Evolutionary conservation across 2,888 invertebrate species (phyloP).

Genomic region (Drosophila histrio): DNA sequence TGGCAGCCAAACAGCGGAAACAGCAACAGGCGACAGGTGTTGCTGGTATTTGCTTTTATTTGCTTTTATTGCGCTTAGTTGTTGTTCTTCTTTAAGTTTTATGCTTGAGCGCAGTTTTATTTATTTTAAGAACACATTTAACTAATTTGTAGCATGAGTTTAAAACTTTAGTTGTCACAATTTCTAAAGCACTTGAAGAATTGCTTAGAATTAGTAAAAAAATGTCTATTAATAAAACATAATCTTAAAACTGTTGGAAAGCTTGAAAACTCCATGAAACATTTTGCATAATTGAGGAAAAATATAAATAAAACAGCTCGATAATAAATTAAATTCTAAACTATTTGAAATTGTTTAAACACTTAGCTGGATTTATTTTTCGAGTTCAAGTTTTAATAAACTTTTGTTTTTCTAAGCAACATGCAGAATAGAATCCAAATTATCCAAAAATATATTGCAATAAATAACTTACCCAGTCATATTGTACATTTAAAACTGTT

Average conservation of each 20-base stretch:
- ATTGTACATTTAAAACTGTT: too few relatives aligned
- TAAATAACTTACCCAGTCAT: too few relatives aligned
- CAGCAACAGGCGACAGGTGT: slow-evolving; percentile 57
- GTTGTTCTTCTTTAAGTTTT: background rate
- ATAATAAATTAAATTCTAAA: background rate
- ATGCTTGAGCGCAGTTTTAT: background rate
- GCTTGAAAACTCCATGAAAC: background rate
- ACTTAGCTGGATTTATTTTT: background rate
- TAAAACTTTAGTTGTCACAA: background rate
- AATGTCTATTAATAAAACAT: background rate
- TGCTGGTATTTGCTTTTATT: slow-evolving; percentile 10
- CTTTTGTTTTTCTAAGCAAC: background rate
- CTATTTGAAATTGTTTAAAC: background rate
- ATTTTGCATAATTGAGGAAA: background rate
- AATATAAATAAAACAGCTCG: background rate
- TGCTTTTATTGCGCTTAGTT: background rate
- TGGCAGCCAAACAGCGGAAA: background rate
- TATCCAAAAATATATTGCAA: background rate
- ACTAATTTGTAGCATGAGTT: background rate
- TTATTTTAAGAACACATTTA: background rate
- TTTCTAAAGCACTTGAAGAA: background rate
- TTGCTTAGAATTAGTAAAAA: background rate
- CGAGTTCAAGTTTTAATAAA: background rate
- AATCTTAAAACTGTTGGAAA: background rate
- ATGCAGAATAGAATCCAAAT: background rate